Percentiles rank a stretch among this genome's conserved stretches.
phyloP scores from a whole-genome alignment of 2,888 invertebrate genomes.

The Hydrotaea diabolus region DNA sequence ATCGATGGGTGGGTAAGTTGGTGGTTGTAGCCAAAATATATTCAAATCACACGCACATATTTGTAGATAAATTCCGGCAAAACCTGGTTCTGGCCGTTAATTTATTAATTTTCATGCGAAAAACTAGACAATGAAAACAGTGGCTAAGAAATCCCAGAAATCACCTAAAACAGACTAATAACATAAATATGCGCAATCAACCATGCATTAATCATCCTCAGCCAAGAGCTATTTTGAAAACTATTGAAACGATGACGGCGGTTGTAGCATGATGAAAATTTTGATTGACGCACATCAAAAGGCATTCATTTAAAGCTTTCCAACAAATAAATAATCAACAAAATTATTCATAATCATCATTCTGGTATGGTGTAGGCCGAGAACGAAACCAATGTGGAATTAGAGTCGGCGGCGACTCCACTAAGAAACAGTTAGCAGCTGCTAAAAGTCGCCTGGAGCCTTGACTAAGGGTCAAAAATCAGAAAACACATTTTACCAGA shows the following conservation, averaged over 20 bases:
- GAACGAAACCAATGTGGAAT: too few relatives aligned
- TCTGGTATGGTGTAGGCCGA: too few relatives aligned
- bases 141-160: conserved; percentile 20
- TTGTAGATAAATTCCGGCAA: background rate
- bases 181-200: conserved; percentile 7
- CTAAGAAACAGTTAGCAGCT: too few relatives aligned
- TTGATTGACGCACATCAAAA: background rate
- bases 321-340: background rate
- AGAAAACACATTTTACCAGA: too few relatives aligned
- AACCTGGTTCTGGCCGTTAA: background rate
- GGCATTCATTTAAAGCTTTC: too few relatives aligned
- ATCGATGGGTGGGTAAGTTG: background rate
- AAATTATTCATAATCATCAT: too few relatives aligned
- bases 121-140: too few relatives aligned
- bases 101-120: conserved; percentile 4
- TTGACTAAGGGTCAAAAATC: too few relatives aligned
- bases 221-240: background rate
- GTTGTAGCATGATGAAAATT: conserved; percentile 12
- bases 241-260: background rate
- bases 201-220: background rate
- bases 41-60: conserved; percentile 6
- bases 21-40: background rate
- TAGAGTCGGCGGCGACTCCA: too few relatives aligned
- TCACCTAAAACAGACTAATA: conserved; percentile 23
- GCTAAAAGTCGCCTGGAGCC: too few relatives aligned